Percentiles rank a stretch among this genome's conserved stretches.
These are phyloP conservation scores for Gymnothorax javanicus DNA, from an alignment of 2,797 vertebrate genomes.

Conservation along the genomic window DNA sequence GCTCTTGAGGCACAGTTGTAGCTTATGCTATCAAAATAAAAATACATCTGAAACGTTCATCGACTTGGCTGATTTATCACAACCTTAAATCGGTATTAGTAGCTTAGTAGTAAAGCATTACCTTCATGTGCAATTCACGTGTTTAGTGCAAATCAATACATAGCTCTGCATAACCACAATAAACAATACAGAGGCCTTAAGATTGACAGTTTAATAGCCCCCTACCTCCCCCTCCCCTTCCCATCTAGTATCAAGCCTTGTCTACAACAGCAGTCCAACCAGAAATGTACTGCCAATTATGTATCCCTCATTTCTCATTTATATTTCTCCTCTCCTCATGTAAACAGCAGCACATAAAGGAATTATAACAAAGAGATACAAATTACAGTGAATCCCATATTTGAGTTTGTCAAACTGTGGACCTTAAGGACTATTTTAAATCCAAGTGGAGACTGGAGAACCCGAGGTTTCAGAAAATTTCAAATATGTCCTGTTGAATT, in stretches of 20 bases:
- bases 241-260: neutral
- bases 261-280: neutral
- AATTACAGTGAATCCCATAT: no score
- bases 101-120: neutral
- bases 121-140: neutral
- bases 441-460: no score
- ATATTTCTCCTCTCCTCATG: neutral
- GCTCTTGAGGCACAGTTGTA: neutral
- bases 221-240: neutral
- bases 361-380: no score
- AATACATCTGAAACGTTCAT: neutral
- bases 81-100: neutral
- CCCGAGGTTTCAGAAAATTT: no score
- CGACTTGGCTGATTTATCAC: neutral
- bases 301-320: neutral
- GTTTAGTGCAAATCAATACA: slow-evolving; percentile 10
- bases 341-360: neutral
- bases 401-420: no score
- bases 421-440: no score
- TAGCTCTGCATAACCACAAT: neutral
- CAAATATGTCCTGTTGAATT: no score
- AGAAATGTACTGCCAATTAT: neutral
- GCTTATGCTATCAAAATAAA: neutral
- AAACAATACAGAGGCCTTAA: neutral
- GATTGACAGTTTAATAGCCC: neutral